Conservation (phyloP, 1,140 invertebrate species). For the Amyelois transitella region DNA sequence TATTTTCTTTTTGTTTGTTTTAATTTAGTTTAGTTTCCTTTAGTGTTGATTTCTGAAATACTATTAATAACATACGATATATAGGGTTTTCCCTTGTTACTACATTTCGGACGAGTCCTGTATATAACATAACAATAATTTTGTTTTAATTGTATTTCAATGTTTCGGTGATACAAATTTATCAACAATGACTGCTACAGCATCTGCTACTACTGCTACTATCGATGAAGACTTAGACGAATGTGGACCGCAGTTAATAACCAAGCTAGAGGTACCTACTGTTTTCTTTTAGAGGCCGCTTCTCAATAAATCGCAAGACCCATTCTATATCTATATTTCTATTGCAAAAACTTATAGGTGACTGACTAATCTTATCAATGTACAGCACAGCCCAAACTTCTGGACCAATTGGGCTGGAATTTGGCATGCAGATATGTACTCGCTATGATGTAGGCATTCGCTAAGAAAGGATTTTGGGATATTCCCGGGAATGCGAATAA, state of each 20-base stretch:
- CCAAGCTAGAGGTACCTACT: slow-evolving; percentile 77
- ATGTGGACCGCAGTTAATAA: slow-evolving; percentile 76
- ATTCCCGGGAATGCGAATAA: no score
- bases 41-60: neutral
- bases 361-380: no score
- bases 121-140: no score
- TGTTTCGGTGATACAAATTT: slow-evolving; percentile 25
- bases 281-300: neutral
- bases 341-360: no score
- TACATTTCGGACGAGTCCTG: no score
- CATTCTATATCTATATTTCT: no score
- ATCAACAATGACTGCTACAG: slow-evolving; percentile 55
- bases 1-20: neutral
- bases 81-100: no score
- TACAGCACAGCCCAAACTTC: no score
- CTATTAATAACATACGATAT: neutral
- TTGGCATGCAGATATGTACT: neutral
- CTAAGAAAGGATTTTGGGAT: no score
- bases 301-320: no score
- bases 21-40: neutral
- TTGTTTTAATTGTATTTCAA: neutral
- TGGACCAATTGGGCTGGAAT: no score
- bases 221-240: slow-evolving; percentile 76
- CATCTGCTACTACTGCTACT: slow-evolving; percentile 59
- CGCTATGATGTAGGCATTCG: no score